phyloP scores from a whole-genome alignment of 2,113 vertebrate genomes.

The Burhinus oedicnemus region DNA sequence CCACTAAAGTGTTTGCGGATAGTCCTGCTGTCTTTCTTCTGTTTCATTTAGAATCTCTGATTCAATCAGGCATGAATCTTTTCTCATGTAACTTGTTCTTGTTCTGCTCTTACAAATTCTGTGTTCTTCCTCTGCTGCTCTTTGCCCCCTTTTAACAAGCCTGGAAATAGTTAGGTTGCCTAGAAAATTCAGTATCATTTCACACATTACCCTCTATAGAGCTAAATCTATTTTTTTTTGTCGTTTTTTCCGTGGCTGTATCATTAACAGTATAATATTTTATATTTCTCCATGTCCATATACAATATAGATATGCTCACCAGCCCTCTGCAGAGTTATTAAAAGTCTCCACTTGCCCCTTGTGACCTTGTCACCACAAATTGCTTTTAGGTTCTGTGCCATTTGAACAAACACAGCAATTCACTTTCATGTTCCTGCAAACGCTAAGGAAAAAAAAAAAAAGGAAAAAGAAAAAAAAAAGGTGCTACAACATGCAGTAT shows the following conservation, averaged over 20 bases:
- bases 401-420: slow-evolving; percentile 49
- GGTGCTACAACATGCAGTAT: not conserved
- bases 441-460: not conserved
- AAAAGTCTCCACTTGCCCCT: slow-evolving; percentile 30
- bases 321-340: slow-evolving; percentile 1
- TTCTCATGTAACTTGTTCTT: not conserved
- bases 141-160: not conserved
- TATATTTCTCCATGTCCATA: not conserved
- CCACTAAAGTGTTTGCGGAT: not conserved
- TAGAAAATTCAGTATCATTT: not conserved
- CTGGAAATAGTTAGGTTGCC: not conserved
- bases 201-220: not conserved
- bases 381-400: slow-evolving; percentile 58
- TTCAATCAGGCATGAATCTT: not conserved
- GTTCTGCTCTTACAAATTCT: not conserved
- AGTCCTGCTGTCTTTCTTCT: not conserved
- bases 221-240: not conserved
- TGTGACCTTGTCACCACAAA: slow-evolving; percentile 57
- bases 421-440: slow-evolving; percentile 19
- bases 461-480: not conserved
- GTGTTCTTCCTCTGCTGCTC: not conserved
- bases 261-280: slow-evolving; percentile 33
- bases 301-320: not conserved
- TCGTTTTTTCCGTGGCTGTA: not conserved
- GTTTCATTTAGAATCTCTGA: not conserved